These are phyloP conservation scores for Phocoena sinus DNA, from an alignment of 2,113 vertebrate genomes.

Conservation along the genomic window DNA sequence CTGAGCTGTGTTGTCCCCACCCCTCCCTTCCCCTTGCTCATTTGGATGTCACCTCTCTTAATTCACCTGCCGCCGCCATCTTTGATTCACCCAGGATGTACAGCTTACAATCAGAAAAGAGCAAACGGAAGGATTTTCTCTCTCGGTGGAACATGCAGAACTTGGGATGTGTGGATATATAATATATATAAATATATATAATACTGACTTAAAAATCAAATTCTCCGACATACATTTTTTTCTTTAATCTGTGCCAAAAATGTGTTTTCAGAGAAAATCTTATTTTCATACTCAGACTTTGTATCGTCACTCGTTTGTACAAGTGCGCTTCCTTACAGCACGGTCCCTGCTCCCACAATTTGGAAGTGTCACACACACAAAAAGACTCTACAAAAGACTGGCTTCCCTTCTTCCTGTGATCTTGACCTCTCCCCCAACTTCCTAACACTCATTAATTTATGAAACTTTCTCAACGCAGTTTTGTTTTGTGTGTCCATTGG, in stretches of 20 bases:
- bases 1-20: conserved; percentile 22
- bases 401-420: conserved; percentile 48
- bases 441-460: conserved; percentile 88
- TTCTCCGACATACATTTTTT: conserved; percentile 88
- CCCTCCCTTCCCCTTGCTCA: conserved; percentile 36
- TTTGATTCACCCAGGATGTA: conserved; percentile 86
- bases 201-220: conserved; percentile 84
- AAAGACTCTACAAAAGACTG: conserved; percentile 75
- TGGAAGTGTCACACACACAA: conserved; percentile 77
- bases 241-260: conserved; percentile 95
- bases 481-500: conserved; percentile 90
- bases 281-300: conserved; percentile 99
- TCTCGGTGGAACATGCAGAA: conserved; percentile 87
- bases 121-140: conserved; percentile 81
- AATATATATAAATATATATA: conserved; percentile 96
- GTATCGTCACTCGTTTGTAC: conserved; percentile 91
- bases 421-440: conserved; percentile 55
- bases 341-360: conserved; percentile 59
- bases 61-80: conserved; percentile 68
- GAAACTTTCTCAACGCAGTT: conserved; percentile 84
- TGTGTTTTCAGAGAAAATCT: conserved; percentile 93
- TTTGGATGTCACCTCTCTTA: conserved; percentile 42
- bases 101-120: conserved; percentile 87
- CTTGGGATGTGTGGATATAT: conserved; percentile 84
- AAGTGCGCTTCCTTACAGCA: conserved; percentile 84